These are phyloP conservation scores for Dinomys branickii DNA, from an alignment of 2,113 vertebrate genomes.

Conservation along the genomic window DNA sequence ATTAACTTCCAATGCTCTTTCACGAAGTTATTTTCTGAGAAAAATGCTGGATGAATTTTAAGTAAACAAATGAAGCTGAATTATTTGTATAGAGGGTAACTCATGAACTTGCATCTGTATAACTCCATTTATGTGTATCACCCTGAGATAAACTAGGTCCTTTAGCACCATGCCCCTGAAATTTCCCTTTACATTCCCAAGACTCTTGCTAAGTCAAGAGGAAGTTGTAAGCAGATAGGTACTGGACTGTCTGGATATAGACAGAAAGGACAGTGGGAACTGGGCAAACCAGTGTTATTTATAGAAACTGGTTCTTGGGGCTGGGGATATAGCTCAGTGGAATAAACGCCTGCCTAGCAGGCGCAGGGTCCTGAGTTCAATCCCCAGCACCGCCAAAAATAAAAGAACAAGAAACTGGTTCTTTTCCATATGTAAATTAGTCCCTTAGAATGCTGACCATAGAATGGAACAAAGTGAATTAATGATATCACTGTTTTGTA, in stretches of 20 bases:
- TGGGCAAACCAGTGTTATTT: background rate
- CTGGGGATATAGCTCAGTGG: no score
- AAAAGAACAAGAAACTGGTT: no score
- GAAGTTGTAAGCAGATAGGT: background rate
- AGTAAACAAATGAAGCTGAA: slow-evolving; percentile 70
- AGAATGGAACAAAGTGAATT: background rate
- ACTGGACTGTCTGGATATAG: background rate
- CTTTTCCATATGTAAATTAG: background rate
- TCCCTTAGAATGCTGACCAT: background rate
- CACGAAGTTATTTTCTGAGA: slow-evolving; percentile 73
- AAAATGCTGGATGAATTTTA: slow-evolving; percentile 52
- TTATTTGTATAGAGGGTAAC: slow-evolving; percentile 65
- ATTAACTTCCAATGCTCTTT: slow-evolving; percentile 61
- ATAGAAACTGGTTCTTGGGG: background rate
- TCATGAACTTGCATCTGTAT: background rate
- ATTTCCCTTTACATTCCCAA: background rate
- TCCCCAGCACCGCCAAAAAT: no score
- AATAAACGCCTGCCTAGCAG: no score
- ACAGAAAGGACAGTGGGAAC: background rate
- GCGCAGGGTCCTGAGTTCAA: no score
- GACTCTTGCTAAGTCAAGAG: background rate
- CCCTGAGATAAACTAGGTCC: background rate
- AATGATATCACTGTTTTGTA: background rate
- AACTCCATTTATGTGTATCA: background rate
- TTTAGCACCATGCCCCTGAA: background rate